Evolutionary conservation across 2,113 vertebrate genomes (phyloP), one percentile per base, ranked within the genome.

Genomic region (Vulpes vulpes): DNA sequence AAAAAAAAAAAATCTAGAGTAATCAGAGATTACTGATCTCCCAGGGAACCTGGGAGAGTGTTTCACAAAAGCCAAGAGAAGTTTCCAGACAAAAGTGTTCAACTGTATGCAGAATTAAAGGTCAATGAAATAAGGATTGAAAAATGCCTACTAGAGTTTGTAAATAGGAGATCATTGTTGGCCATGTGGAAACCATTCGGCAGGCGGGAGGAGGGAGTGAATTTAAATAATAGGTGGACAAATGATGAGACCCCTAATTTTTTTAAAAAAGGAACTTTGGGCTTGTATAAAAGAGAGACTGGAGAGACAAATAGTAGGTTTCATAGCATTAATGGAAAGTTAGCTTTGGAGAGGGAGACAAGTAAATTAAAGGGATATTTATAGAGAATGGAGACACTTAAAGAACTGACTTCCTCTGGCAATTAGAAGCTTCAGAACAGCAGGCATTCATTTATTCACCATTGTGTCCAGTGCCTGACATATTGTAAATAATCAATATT

Each of bases 161-260:
- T 82, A 81, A 76, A 43, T 95, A 87, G 43, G 30, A 89, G 30
- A 82, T 81, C 15, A 49, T 64, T 87, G 23, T 82, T 88, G 69
- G 82, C 60, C 27, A 67, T 89, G 3, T 69, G 80, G 51, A 64
- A 94, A 93, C 67, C 57, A 25, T 60, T 97, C 62, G 43, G 43
- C 6, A 1, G 43, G 43, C 3, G 3, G 53, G 20, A 78, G 59
- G 57, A 43, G 5, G 43, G 43, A 43, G 43, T 43, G 9, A 38
- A 71, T 91, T 78, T 93, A 35, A 85, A 38, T 81, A 82, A 35
- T 64, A 69, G 35, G 32, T 84, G 57, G 74, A 23, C n/a, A 96
- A 81, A 69, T 95, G 30, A 53, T 86, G 15, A 27, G 73, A 32
- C 49, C 32, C 32, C 25, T 6, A 4, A 27, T 23, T 62, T 64